phyloP scores from a whole-genome alignment of 2,113 vertebrate species.

The Zosterops hypoxanthus region DNA sequence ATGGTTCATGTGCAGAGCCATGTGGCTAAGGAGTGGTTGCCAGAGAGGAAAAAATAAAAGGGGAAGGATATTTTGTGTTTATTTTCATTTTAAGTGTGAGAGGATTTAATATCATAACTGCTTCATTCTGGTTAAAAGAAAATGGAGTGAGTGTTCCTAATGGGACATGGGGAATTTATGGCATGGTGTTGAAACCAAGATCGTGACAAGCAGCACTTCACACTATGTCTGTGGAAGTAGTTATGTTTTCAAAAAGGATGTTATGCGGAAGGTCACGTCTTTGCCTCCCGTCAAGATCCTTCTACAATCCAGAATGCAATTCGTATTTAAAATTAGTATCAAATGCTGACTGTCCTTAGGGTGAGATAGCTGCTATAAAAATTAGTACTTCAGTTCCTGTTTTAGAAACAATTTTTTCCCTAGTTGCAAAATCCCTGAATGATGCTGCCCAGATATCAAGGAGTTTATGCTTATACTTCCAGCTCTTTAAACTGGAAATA shows the following conservation, averaged over 20 bases:
- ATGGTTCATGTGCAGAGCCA: neutral
- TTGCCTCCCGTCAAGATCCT: conserved; percentile 21
- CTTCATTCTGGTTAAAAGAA: conserved; percentile 26
- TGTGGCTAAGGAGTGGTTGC: neutral
- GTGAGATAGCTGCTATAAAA: neutral
- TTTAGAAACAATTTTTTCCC: neutral
- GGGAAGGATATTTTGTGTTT: neutral
- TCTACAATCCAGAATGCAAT: neutral
- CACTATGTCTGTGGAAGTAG: conserved; percentile 33
- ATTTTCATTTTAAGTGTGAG: neutral
- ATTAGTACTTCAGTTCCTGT: neutral
- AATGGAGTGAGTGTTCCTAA: neutral
- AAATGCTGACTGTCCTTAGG: neutral
- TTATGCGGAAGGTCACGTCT: neutral
- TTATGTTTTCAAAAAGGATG: conserved; percentile 26
- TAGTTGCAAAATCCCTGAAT: neutral
- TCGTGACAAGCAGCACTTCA: conserved; percentile 29
- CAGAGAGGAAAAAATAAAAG: neutral
- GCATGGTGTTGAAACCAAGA: conserved; percentile 60
- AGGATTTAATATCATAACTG: neutral
- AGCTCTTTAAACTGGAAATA: neutral
- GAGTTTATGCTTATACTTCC: neutral
- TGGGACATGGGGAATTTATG: neutral
- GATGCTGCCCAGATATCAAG: neutral
- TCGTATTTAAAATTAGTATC: neutral